Evolutionary conservation across 2,888 invertebrate genomes (phyloP), one percentile per base, ranked within the genome.

Genomic region (Ichneumoninae sp.): DNA sequence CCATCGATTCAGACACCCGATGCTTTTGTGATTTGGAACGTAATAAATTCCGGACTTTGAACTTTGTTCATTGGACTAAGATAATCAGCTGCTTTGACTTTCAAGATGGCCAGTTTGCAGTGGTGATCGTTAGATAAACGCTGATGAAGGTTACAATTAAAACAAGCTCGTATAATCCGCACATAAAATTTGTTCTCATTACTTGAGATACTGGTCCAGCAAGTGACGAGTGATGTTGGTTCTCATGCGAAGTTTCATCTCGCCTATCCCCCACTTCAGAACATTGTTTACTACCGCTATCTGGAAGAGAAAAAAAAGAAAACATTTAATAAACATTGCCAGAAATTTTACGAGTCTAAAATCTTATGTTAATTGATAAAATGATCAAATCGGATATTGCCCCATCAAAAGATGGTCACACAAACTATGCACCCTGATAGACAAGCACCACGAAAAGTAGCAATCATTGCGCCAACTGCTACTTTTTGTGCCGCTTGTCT

Each of bases 281-380:
- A 98, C 95, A 92, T 98, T 98, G 94, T 99, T 99, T 54, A 99
- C 97, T 85, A 98, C 94, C 0, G 99, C 98, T 93, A 99, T 97
- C 97, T 98, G 95, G 76, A 95, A 30, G 95, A 87, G 90, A 88
- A 90, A 90, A 84, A 86, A 87, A 81, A 81, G 26, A 85, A 26
- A 68, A 62, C 80, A 76, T 40, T 66, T 33, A 33, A 6, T 33
- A 1, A 33, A 0, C 7, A 82, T 62, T 16, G 68, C 60, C 72
- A 36, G 57, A 33, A 33, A 7, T 33, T 33, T 33, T 6, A 7
- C 40, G 10, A 8, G 7, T 6, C 33, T 33, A 33, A 33, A 33
- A 33, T 33, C 33, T 33, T 33, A 33, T 33, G 6, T 33, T 33
- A 33, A 33, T 33, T 7, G 6, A 33, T 33, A 33, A 33, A 33